Percentiles rank a stretch among this genome's conserved stretches.
Conservation (phyloP, 2,888 invertebrate species). For the Tachina grossa region DNA sequence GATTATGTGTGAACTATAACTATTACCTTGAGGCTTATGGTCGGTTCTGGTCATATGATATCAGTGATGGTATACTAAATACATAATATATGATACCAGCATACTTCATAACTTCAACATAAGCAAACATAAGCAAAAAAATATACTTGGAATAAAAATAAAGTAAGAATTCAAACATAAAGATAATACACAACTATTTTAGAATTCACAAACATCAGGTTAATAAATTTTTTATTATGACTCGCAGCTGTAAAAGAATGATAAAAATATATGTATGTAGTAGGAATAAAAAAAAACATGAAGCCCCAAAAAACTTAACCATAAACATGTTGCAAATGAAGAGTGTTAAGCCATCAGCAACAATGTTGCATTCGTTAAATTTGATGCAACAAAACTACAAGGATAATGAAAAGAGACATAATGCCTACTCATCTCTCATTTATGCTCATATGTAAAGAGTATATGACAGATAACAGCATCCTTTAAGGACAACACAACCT, state of each 20-base stretch:
- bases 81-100: constrained; percentile 55
- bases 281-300: background rate
- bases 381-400: background rate
- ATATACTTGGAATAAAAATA: background rate
- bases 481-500: constrained; percentile 60
- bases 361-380: constrained; percentile 43
- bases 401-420: background rate
- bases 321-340: constrained; percentile 4
- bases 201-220: constrained; percentile 56
- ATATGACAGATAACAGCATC: constrained; percentile 42
- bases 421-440: background rate
- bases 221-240: constrained; percentile 61
- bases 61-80: constrained; percentile 66
- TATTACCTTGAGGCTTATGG: constrained; percentile 36
- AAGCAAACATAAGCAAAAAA: constrained; percentile 17
- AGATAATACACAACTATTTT: constrained; percentile 39
- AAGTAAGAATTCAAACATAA: constrained; percentile 36
- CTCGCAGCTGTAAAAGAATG: constrained; percentile 30
- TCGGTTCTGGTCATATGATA: constrained; percentile 56
- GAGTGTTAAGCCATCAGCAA: background rate
- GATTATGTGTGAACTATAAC: constrained; percentile 45
- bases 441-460: background rate
- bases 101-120: constrained; percentile 21
- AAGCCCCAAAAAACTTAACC: background rate
- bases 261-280: background rate